A percentile compares a stretch with the other conserved stretches of the same genome.
phyloP scores from a whole-genome alignment of 1,140 invertebrate species.

The Anastrepha ludens region DNA sequence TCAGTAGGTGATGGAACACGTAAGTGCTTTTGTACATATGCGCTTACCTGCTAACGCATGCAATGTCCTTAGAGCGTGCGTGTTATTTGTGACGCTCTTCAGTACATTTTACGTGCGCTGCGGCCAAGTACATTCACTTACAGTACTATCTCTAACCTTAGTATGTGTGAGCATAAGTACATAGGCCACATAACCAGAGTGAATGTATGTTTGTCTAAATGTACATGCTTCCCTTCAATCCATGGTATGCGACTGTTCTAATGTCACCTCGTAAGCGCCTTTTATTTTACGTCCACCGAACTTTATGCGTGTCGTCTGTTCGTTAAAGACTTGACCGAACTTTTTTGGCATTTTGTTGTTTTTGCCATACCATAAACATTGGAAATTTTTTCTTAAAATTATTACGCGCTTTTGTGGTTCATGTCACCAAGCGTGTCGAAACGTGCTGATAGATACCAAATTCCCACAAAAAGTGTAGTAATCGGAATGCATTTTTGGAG shows the following conservation, averaged over 20 bases:
- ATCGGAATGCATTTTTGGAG: too few relatives aligned
- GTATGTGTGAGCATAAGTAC: too few relatives aligned
- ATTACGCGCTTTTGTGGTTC: background rate
- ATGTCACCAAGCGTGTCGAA: background rate
- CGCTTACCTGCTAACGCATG: background rate
- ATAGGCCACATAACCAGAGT: too few relatives aligned
- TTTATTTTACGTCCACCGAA: background rate
- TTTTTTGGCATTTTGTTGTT: background rate
- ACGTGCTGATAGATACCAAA: too few relatives aligned
- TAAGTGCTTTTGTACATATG: background rate
- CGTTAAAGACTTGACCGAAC: background rate
- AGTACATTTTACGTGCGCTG: background rate
- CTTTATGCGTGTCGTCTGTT: background rate
- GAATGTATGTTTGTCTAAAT: too few relatives aligned
- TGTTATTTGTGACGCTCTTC: background rate
- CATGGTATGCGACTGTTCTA: background rate
- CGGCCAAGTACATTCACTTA: background rate
- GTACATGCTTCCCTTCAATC: too few relatives aligned
- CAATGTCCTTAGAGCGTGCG: background rate
- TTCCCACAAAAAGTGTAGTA: too few relatives aligned
- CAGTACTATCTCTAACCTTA: too few relatives aligned
- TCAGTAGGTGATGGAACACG: background rate
- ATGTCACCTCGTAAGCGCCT: background rate
- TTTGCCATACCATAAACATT: background rate
- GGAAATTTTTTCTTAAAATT: background rate